Percentiles rank a stretch among this genome's conserved stretches.
These are phyloP conservation scores for Yponomeuta cagnagella DNA, from an alignment of 2,888 invertebrate genomes.

Conservation along the genomic window DNA sequence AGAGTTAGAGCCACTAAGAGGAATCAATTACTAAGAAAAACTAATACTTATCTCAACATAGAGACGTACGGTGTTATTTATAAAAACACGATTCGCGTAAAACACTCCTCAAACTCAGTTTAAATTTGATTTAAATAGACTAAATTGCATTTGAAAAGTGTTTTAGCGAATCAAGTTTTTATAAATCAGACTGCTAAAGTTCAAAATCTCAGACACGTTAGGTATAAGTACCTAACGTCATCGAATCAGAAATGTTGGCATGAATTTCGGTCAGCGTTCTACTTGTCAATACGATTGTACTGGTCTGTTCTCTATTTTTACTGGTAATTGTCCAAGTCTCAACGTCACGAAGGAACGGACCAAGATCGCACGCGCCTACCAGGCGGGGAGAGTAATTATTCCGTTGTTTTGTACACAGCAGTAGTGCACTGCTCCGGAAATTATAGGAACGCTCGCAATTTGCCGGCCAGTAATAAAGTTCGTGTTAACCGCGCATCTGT, in stretches of 20 bases:
- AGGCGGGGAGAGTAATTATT: slow-evolving; percentile 58
- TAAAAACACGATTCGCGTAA: not conserved
- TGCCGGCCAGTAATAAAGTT: slow-evolving; percentile 32
- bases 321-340: slow-evolving; percentile 64
- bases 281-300: slow-evolving; percentile 60
- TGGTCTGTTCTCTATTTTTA: slow-evolving; percentile 60
- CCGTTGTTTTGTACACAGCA: slow-evolving; percentile 51
- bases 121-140: not conserved
- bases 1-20: no score
- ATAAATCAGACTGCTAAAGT: not conserved
- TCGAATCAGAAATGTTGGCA: slow-evolving; percentile 54
- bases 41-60: not conserved
- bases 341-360: slow-evolving; percentile 48
- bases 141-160: not conserved
- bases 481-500: slow-evolving; percentile 8
- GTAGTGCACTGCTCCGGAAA: slow-evolving; percentile 50
- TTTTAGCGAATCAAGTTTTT: no score
- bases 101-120: no score
- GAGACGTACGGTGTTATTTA: not conserved
- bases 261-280: slow-evolving; percentile 62
- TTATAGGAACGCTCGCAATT: slow-evolving; percentile 42
- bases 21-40: no score
- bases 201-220: not conserved
- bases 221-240: slow-evolving; percentile 25
- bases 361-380: slow-evolving; percentile 38